Evolutionary conservation across 2,113 vertebrate species (phyloP), one percentile per base, ranked within the genome.

Genomic region (Mixornis gularis): DNA sequence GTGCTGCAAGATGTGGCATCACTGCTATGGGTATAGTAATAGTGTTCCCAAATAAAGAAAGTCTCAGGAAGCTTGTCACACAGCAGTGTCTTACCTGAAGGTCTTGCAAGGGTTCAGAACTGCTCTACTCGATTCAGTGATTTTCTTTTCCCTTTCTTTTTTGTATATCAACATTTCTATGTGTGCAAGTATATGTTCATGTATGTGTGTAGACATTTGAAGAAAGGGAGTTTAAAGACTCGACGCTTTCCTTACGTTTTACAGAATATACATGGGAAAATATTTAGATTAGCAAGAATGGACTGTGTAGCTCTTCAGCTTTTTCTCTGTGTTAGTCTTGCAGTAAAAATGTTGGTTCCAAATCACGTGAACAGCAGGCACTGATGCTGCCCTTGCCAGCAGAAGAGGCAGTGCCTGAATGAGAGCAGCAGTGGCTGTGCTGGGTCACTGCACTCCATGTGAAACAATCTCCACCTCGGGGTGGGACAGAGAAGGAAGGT

Each of bases 321-420:
- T 87, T 48, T 76, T 36, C 56, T 52, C 27, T 60, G 24, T 44
- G 64, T 89, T 38, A 56, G 38, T 81, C 41, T 69, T 38, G 27
- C 1, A 30, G 20, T 41, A 63, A 51, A 77, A 74, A 49, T 10
- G 9, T 53, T 60, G 1, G 3, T 83, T 79, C 27, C 83, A 60
- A 72, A 48, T 51, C 2, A 0, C 0, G 0, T n/a, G 66, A 79
- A 19, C 12, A 30, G 32, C 51, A 36, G 30, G 64, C n/a, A 17
- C 9, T 36, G 81, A 4, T 38, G 59, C 69, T 79, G 51, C 43
- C 71, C 14, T 0, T 43, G 44, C 14, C 78, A 27, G 71, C 46
- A 36, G 68, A 69, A 60, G 60, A 66, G 79, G 32, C 74, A 49
- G 38, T 48, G 5, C 32, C 43, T 44, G 53, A 43, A 34, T 5